Evolutionary conservation across 2,113 vertebrate genomes (phyloP).

Genomic region (Tiliqua scincoides): DNA sequence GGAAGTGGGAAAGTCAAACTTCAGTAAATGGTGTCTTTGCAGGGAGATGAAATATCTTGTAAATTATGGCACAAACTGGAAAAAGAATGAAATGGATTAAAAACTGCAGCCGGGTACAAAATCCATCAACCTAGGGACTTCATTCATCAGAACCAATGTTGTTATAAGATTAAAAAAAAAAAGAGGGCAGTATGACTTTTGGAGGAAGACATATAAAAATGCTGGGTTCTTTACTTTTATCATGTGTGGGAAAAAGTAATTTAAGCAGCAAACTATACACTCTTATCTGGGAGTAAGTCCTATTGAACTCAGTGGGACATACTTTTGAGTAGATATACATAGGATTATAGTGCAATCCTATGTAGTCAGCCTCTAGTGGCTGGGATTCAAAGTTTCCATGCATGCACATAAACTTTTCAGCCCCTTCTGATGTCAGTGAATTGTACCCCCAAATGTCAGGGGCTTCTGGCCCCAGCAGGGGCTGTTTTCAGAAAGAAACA

Average conservation of each 20-base stretch:
- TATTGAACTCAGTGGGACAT: too few species aligned
- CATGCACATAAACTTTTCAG: neutral
- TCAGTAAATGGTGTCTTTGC: slow-evolving; percentile 2
- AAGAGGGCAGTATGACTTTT: neutral
- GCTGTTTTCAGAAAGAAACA: neutral
- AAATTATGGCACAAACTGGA: neutral
- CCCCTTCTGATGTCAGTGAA: neutral
- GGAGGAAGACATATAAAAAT: neutral
- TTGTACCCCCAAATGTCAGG: neutral
- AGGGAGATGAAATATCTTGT: neutral
- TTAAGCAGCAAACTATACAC: neutral
- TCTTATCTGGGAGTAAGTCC: too few species aligned
- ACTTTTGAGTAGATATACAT: too few species aligned
- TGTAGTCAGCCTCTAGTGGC: neutral
- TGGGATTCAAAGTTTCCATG: neutral
- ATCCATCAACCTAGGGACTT: neutral
- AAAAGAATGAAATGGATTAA: neutral
- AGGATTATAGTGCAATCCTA: neutral
- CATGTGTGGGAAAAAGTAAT: too few species aligned
- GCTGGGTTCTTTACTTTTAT: neutral
- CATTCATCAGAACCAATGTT: neutral
- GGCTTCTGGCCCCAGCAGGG: neutral
- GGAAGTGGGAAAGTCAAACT: slow-evolving; percentile 3
- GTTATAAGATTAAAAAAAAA: neutral
- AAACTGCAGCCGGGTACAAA: neutral